Evolutionary conservation across 2,113 vertebrate genomes (phyloP), one percentile per base, ranked within the genome.

Genomic region (Malurus elegans): DNA sequence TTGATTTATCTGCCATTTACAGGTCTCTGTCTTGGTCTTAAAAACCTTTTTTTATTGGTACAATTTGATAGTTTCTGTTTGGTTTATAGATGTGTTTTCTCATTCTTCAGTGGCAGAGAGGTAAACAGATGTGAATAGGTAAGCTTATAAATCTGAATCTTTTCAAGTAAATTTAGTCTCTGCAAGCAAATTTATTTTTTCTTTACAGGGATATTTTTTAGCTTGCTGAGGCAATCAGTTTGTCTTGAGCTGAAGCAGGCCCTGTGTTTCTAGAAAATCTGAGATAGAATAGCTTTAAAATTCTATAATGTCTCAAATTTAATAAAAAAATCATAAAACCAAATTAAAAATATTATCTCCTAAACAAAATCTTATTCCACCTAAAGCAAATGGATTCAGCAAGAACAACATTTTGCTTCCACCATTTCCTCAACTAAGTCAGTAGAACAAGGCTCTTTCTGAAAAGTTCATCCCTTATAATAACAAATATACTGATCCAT

Each of bases 1-100:
- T 58, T 86, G 92, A 93, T 94, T 76, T 57, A 74, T 84, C 83
- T 93, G 14, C 79, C 26, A 50, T 93, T 88, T 93, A 83, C 62
- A 73, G 73, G 45, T 69, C 44, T 66, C 21, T 61, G 1, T 47
- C 44, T 90, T 69, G 29, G 21, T 91, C 34, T 80, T 93, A 83
- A 92, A 94, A 94, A 36, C 8, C 36, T 23, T 36, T 65, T 65
- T 87, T 96, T 93, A 88, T 79, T 90, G 65, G 42, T 84, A 50
- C 53, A 53, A 71, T 93, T 88, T 76, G 29, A 17, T 92, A n/a
- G 62, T 69, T 90, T 86, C 57, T 86, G 13, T 82, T 93, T 87
- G 60, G n/a, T 96, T 85, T 92, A 23, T 83, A 71, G 74, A 31
- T 87, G 24, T 36, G 16, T 89, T 87, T 85, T 57, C 60, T 92